These are phyloP conservation scores for Eupithecia subfuscata DNA, from an alignment of 2,888 invertebrate species.

Conservation along the genomic window DNA sequence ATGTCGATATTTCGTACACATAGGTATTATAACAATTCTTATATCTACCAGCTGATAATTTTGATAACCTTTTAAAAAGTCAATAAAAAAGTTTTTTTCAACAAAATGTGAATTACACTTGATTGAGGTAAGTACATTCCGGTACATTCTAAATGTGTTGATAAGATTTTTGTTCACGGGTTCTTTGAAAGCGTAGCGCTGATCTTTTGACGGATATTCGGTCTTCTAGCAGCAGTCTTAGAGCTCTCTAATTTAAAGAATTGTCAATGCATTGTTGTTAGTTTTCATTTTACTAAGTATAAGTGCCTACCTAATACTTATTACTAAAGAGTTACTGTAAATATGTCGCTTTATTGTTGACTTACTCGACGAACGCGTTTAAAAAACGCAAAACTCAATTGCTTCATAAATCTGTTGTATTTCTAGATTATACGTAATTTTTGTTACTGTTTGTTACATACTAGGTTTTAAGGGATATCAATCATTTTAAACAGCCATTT, in stretches of 20 bases:
- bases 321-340: background rate
- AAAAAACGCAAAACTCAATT: background rate
- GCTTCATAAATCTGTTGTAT: background rate
- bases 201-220: background rate
- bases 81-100: background rate
- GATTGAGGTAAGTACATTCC: too few species aligned
- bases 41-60: background rate
- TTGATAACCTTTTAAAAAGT: background rate
- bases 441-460: too few species aligned
- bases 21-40: background rate
- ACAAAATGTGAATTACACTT: background rate
- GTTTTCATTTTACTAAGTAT: background rate
- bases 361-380: background rate
- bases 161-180: background rate
- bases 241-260: background rate
- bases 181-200: constrained; percentile 3
- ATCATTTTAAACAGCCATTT: too few species aligned
- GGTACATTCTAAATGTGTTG: too few species aligned
- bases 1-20: background rate
- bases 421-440: too few species aligned
- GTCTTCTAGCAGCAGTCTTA: background rate
- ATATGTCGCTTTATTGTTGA: background rate
- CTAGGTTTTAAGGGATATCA: too few species aligned
- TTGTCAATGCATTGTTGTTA: constrained; percentile 2
- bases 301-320: background rate